A percentile compares a stretch with the other conserved stretches of the same genome.
Conservation (phyloP, 2,888 invertebrate genomes). For the Drosophila borealis region DNA sequence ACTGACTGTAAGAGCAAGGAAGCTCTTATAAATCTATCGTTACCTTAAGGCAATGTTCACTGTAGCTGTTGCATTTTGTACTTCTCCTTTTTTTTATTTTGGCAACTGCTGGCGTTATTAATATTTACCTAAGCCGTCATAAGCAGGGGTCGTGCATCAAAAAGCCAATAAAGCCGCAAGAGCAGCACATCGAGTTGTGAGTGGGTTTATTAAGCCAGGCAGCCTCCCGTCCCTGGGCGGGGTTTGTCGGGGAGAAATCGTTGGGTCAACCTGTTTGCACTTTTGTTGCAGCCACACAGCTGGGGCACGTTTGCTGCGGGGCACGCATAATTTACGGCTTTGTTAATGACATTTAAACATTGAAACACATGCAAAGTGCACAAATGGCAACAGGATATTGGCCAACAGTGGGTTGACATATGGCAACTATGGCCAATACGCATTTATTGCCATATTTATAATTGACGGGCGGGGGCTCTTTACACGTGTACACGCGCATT, state of each 20-base stretch:
- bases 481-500: conserved; percentile 75
- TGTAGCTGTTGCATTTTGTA: conserved; percentile 31
- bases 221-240: neutral
- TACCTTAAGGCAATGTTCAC: neutral
- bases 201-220: conserved; percentile 41
- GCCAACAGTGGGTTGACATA: conserved; percentile 54
- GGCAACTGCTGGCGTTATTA: conserved; percentile 57
- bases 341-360: conserved; percentile 81
- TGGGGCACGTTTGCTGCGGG: conserved; percentile 24
- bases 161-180: conserved; percentile 74
- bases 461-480: conserved; percentile 51
- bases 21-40: too few species aligned
- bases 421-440: conserved; percentile 69
- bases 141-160: conserved; percentile 22
- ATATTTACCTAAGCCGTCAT: conserved; percentile 74
- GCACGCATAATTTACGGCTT: conserved; percentile 72
- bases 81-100: conserved; percentile 11
- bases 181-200: conserved; percentile 3
- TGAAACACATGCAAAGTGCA: conserved; percentile 68
- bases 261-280: conserved; percentile 47
- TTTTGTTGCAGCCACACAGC: conserved; percentile 52
- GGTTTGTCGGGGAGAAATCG: neutral
- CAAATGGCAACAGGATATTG: conserved; percentile 50
- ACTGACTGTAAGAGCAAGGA: too few species aligned
- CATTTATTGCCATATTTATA: conserved; percentile 67